phyloP scores from a whole-genome alignment of 1,140 invertebrate species.

The Cylas formicarius region DNA sequence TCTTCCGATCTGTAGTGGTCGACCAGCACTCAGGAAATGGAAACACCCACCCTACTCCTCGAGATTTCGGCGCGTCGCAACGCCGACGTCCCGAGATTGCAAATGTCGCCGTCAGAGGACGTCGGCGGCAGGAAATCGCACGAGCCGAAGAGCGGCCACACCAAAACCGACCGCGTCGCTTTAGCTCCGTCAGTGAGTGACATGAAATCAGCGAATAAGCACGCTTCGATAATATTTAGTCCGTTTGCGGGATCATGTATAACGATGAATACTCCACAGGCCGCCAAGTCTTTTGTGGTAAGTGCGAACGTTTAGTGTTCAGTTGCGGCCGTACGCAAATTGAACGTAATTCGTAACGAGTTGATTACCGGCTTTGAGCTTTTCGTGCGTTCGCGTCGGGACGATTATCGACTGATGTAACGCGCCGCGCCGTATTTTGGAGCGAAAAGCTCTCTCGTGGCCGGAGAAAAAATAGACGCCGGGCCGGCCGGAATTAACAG shows the following conservation, averaged over 20 bases:
- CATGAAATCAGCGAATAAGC: constrained; percentile 16
- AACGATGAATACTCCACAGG: constrained; percentile 18
- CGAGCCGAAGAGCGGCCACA: too few species aligned
- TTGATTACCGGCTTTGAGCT: background rate
- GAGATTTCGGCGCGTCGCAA: too few species aligned
- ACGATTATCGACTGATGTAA: background rate
- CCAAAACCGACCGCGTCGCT: constrained; percentile 7
- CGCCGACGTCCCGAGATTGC: too few species aligned
- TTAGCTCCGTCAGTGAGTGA: constrained; percentile 19
- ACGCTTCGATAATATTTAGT: constrained; percentile 10
- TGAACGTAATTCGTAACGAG: too few species aligned
- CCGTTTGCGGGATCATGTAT: constrained; percentile 19
- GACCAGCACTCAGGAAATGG: too few species aligned
- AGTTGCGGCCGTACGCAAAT: too few species aligned
- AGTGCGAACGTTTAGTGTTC: too few species aligned
- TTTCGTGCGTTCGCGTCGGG: background rate
- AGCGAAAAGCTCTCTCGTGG: background rate
- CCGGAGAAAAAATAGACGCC: background rate
- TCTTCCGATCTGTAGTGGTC: too few species aligned
- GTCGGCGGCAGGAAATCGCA: constrained; percentile 8
- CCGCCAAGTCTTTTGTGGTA: constrained; percentile 18
- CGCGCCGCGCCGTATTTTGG: background rate
- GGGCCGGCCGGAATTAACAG: too few species aligned
- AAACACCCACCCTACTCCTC: too few species aligned
- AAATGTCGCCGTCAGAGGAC: constrained; percentile 18